Percentiles rank a stretch among this genome's conserved stretches.
Conservation (phyloP, 1,140 invertebrate genomes). For the Babylonia areolata region DNA sequence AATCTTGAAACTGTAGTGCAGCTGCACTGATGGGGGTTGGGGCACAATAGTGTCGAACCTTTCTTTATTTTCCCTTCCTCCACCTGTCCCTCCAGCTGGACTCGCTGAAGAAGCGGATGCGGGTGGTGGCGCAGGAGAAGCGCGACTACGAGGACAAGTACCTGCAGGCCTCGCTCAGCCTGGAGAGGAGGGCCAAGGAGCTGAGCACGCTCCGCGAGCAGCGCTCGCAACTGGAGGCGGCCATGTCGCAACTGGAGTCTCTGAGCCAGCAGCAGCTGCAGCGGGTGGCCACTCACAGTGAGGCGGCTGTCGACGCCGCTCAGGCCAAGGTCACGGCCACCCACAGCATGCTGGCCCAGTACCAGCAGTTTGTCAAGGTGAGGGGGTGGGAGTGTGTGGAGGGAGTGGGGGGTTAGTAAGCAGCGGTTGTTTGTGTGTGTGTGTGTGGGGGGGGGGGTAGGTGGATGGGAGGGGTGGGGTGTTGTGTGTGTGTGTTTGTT, state of each 20-base stretch:
- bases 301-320: constrained; percentile 70
- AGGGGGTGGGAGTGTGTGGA: too few relatives aligned
- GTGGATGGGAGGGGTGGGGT: too few relatives aligned
- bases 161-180: constrained; percentile 58
- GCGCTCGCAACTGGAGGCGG: constrained; percentile 62
- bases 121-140: constrained; percentile 67
- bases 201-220: constrained; percentile 55
- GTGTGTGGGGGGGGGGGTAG: too few relatives aligned
- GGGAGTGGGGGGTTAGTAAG: too few relatives aligned
- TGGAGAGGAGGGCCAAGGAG: constrained; percentile 69
- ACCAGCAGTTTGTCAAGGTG: constrained; percentile 70
- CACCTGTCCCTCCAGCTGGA: constrained; percentile 61
- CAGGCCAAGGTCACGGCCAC: constrained; percentile 65
- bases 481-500: too few relatives aligned
- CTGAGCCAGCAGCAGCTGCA: constrained; percentile 71
- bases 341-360: constrained; percentile 57
- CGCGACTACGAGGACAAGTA: constrained; percentile 70
- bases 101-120: constrained; percentile 68
- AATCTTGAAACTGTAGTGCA: too few relatives aligned
- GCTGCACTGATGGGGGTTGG: too few relatives aligned
- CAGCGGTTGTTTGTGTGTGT: too few relatives aligned
- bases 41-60: too few relatives aligned
- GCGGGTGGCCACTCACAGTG: constrained; percentile 68
- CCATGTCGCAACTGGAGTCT: constrained; percentile 66
- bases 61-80: too few relatives aligned